These are phyloP conservation scores for Xenopus laevis DNA, from an alignment of 2,113 vertebrate genomes.

Conservation along the genomic window DNA sequence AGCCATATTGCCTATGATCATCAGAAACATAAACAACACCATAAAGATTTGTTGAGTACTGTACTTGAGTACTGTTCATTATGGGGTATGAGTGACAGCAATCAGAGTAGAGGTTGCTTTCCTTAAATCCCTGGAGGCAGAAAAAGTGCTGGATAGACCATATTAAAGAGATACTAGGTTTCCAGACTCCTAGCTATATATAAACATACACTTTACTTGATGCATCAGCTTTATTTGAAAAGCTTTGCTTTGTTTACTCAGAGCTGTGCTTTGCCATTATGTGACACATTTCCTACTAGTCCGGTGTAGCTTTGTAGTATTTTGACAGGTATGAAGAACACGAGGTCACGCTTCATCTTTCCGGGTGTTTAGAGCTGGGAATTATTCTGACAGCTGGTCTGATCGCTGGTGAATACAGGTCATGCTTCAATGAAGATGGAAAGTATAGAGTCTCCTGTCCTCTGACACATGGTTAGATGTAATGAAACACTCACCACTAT, in stretches of 20 bases:
- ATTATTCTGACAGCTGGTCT: not conserved
- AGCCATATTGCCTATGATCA: too few relatives aligned
- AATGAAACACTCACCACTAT: not conserved
- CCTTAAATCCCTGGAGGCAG: too few relatives aligned
- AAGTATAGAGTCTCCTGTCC: not conserved
- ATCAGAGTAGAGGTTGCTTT: not conserved
- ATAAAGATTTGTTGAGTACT: not conserved
- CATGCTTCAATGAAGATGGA: conserved; percentile 13
- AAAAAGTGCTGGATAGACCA: not conserved
- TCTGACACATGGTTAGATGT: not conserved
- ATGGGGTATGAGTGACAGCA: not conserved
- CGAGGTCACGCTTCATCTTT: conserved; percentile 3
- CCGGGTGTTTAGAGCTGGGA: conserved; percentile 12
- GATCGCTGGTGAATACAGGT: not conserved
- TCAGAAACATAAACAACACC: not conserved
- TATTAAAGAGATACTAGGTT: not conserved
- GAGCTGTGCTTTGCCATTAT: not conserved
- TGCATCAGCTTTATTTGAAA: conserved; percentile 7
- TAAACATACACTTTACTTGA: conserved; percentile 4
- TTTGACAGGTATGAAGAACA: not conserved
- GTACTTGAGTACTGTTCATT: not conserved
- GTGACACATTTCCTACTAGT: conserved; percentile 1
- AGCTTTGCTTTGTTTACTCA: conserved; percentile 3
- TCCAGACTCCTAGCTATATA: not conserved
- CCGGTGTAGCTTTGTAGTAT: not conserved